phyloP scores from a whole-genome alignment of 1,140 invertebrate species.

The Tenebrio molitor region DNA sequence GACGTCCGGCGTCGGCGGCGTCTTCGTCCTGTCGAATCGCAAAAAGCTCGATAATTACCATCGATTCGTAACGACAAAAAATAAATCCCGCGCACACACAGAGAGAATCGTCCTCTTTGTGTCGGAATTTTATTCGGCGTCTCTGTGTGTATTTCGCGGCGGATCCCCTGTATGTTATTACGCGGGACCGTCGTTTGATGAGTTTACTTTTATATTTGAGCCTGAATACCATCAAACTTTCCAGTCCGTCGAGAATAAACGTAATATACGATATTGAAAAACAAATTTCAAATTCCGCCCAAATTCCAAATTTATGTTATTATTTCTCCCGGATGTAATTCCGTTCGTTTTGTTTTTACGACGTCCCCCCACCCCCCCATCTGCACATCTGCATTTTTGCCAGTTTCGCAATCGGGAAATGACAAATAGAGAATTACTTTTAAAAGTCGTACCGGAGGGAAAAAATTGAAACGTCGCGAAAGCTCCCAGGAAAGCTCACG shows the following conservation, averaged over 20 bases:
- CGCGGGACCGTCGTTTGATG: constrained; percentile 45
- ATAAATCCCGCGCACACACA: too few relatives aligned
- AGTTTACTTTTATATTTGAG: constrained; percentile 52
- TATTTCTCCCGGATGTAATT: constrained; percentile 39
- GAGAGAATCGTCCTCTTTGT: too few relatives aligned
- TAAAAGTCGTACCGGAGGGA: background rate
- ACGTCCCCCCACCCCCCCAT: background rate
- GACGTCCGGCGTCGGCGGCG: constrained; percentile 19
- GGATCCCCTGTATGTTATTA: constrained; percentile 5
- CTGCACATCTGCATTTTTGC: too few relatives aligned
- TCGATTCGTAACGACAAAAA: too few relatives aligned
- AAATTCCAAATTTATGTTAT: constrained; percentile 42
- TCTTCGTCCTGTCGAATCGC: background rate
- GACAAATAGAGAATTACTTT: constrained; percentile 31
- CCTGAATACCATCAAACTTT: constrained; percentile 49
- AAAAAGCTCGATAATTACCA: constrained; percentile 18
- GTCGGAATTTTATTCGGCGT: background rate
- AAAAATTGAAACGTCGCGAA: constrained; percentile 14
- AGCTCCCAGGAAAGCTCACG: constrained; percentile 12
- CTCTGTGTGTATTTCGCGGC: background rate
- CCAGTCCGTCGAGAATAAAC: constrained; percentile 45
- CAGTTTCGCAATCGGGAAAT: constrained; percentile 1
- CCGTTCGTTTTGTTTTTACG: constrained; percentile 25
- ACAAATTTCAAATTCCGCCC: constrained; percentile 43
- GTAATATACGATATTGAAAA: constrained; percentile 53